Evolutionary conservation across 2,888 invertebrate genomes (phyloP).

Genomic region (Drosophila lacicola): DNA sequence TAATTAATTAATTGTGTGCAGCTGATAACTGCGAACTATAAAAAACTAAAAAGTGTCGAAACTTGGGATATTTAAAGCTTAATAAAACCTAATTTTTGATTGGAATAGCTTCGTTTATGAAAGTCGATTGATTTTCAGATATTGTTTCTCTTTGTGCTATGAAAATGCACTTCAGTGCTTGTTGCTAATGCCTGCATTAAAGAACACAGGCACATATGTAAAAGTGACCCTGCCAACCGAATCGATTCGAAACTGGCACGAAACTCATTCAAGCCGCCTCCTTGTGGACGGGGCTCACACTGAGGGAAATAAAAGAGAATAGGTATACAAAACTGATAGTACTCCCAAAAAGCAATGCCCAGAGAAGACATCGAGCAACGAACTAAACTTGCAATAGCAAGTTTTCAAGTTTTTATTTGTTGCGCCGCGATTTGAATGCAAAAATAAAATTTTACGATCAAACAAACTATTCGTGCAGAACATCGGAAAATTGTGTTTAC

Average conservation of each 20-base stretch:
- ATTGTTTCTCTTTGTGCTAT: conserved; percentile 7
- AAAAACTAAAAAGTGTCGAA: too few species aligned
- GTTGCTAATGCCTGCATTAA: conserved; percentile 14
- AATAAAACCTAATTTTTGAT: too few species aligned
- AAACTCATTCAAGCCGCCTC: conserved; percentile 36
- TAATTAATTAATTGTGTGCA: too few species aligned
- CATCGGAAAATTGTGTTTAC: conserved; percentile 77
- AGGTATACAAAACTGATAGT: conserved; percentile 8
- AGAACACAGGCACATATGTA: background rate
- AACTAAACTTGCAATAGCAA: conserved; percentile 59
- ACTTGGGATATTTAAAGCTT: too few species aligned
- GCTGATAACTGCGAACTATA: too few species aligned
- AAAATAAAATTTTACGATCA: conserved; percentile 78
- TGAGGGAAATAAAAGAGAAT: conserved; percentile 1
- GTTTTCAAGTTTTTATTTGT: conserved; percentile 52
- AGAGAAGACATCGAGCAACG: conserved; percentile 32
- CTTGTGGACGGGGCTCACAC: conserved; percentile 12
- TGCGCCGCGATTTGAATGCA: conserved; percentile 72
- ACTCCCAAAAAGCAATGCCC: conserved; percentile 10
- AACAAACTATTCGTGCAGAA: conserved; percentile 80
- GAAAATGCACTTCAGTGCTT: conserved; percentile 32
- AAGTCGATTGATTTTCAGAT: too few species aligned
- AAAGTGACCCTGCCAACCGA: conserved; percentile 31
- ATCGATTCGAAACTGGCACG: conserved; percentile 30
- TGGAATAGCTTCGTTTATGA: too few species aligned